Evolutionary conservation across 2,797 vertebrate species (phyloP), one percentile per base, ranked within the genome.

Genomic region (Denticeps clupeoides): DNA sequence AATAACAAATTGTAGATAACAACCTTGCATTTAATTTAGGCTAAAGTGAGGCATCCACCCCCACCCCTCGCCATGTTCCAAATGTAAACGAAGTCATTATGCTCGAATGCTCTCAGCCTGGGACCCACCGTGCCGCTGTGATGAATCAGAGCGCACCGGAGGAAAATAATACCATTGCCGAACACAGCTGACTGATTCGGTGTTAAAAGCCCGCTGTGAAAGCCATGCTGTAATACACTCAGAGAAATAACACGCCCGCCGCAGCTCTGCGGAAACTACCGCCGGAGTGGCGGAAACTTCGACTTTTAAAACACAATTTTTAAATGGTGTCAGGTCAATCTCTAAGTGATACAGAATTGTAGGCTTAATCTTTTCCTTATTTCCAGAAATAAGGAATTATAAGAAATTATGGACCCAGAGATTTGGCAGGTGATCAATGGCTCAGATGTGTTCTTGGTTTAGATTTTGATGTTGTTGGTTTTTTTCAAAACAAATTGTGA

Each of bases 251-350:
- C 70, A 60, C 41, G 29, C 19, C 18, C 13, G 28, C 45, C 53
- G 53, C 49, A 55, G 24, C 53, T 40, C 62, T 56, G 64, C 65
- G 61, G 65, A 75, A 62, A 64, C 55, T 55, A 56, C 4, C 9
- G 6, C 1, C 3, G 32, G 12, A 44, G 59, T 62, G 70, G 53
- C 48, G 33, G 57, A 27, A 58, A 58, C n/a, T n/a, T n/a, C n/a
- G n/a, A n/a, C n/a, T n/a, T n/a, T n/a, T n/a, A n/a, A n/a, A n/a
- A n/a, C n/a, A n/a, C n/a, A n/a, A n/a, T n/a, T n/a, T n/a, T n/a
- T n/a, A n/a, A n/a, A n/a, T n/a, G n/a, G n/a, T n/a, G n/a, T n/a
- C n/a, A n/a, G n/a, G n/a, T n/a, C n/a, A n/a, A n/a, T n/a, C n/a
- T n/a, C n/a, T n/a, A n/a, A n/a, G n/a, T n/a, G n/a, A n/a, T n/a